Evolutionary conservation across 1,140 invertebrate species (phyloP).

Genomic region (Heliconius eleuchia): DNA sequence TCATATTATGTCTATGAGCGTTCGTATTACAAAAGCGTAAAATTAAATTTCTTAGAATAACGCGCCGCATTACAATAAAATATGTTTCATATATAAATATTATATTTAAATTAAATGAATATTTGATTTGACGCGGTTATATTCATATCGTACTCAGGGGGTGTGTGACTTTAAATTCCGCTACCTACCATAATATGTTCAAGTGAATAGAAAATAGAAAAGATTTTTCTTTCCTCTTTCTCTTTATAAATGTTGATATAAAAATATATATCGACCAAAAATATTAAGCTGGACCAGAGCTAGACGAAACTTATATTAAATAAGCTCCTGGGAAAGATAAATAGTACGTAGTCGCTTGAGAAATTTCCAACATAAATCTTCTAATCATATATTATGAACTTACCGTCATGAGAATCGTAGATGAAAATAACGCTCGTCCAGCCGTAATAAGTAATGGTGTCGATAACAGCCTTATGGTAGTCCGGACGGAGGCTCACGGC

Average conservation of each 20-base stretch:
- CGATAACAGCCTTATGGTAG: slow-evolving; percentile 96
- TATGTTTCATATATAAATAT: too few relatives aligned
- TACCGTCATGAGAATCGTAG: slow-evolving; percentile 97
- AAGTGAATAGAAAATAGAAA: too few relatives aligned
- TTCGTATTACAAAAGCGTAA: too few relatives aligned
- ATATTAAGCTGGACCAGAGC: not conserved
- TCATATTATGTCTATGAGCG: too few relatives aligned
- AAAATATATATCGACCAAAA: not conserved
- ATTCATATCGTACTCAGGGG: too few relatives aligned
- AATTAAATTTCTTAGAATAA: too few relatives aligned
- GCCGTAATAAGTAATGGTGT: slow-evolving; percentile 94
- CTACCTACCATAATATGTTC: too few relatives aligned
- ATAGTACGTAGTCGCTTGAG: not conserved
- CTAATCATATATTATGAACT: slow-evolving; percentile 74
- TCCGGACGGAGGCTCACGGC: slow-evolving; percentile 96
- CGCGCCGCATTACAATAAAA: too few relatives aligned
- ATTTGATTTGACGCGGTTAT: not conserved
- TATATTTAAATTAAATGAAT: not conserved
- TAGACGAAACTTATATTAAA: not conserved
- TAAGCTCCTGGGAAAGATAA: not conserved
- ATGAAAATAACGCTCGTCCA: slow-evolving; percentile 97
- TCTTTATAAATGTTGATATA: not conserved
- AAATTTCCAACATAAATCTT: slow-evolving; percentile 7
- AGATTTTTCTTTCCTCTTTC: too few relatives aligned
- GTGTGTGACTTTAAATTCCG: too few relatives aligned